Conservation (phyloP, 2,113 vertebrate species). For the Eulemur rufifrons region DNA sequence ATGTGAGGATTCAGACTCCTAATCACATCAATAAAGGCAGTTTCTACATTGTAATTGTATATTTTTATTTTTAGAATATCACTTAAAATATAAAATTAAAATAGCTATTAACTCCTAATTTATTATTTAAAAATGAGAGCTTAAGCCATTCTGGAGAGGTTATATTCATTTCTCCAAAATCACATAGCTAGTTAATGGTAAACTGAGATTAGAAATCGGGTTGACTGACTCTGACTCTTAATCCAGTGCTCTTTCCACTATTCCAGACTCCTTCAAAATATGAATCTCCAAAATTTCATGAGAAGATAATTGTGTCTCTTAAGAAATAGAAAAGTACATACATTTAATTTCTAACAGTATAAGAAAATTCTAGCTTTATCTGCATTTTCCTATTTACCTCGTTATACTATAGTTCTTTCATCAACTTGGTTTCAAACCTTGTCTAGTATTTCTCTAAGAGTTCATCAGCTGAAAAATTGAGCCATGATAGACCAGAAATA, state of each 20-base stretch:
- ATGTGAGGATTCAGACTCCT: not conserved
- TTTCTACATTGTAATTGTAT: not conserved
- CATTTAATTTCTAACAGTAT: conserved; percentile 8
- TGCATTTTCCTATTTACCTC: not conserved
- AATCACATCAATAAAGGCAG: not conserved
- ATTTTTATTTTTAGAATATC: not conserved
- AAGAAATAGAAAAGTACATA: not conserved
- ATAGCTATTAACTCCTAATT: not conserved
- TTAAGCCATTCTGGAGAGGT: not conserved
- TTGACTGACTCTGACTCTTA: not conserved
- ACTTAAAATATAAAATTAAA: not conserved
- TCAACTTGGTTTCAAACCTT: not conserved
- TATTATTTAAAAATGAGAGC: not conserved
- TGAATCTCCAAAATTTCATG: not conserved
- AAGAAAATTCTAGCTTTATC: not conserved
- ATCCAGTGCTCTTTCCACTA: not conserved
- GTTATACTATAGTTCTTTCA: not conserved
- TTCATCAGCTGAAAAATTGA: conserved; percentile 27
- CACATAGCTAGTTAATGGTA: not conserved
- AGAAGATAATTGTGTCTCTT: not conserved
- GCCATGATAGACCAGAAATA: conserved; percentile 25
- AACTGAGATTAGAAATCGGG: not conserved
- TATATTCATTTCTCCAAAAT: not conserved
- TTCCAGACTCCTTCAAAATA: not conserved
- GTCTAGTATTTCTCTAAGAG: not conserved